Base-by-base conservation (phyloP, 1,140 invertebrate species). In the Drosophila ogumai region DNA sequence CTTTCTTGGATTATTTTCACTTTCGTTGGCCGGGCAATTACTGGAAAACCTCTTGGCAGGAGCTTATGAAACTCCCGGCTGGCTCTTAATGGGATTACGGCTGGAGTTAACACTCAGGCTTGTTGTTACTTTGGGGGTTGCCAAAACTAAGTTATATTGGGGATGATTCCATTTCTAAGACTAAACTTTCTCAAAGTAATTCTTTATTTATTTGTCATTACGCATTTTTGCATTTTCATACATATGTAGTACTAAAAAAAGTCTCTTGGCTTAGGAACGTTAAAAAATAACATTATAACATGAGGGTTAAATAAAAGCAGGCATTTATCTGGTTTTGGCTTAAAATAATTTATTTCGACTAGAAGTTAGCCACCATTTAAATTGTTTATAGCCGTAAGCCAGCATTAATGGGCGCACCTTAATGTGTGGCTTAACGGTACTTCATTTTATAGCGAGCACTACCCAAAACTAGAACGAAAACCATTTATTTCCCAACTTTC, bases 1-100 rank as follows among this genome's bases (percentile, higher is more conserved):
- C 50, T 22, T 71, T 58, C 43, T 71, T 40, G 36, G 52, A 55
- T 66, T 64, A 87, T 87, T 86, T 86, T 86, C 82, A 86, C 82
- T 86, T 86, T 86, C 82, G 59, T 79, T 77, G 55, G 63, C 58
- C 64, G 34, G 25, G 43, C 50, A 60, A 75, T 60, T 32, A 49
- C 34, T 3, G 52, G 36, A 50, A 71, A 58, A 58, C 40, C 44
- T 15, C 6, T 34, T 47, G 19, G 40, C 22, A 13, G 63, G 19
- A 12, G 61, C 61, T 54, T 54, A 47, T 44, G 49, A 87, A 82
- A 75, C 82, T 82, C 58, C 57, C 67, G 54, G 61, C 47, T 25
- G 32, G 49, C 10, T 54, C 25, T 43, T 75, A 47, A 67, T 59
- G 59, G 40, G 41, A 50, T 73, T 75, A 73, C 5, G 9, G 1